Evolutionary conservation across 2,888 invertebrate genomes (phyloP), one percentile per base, ranked within the genome.

Genomic region (Tribolium freemani): DNA sequence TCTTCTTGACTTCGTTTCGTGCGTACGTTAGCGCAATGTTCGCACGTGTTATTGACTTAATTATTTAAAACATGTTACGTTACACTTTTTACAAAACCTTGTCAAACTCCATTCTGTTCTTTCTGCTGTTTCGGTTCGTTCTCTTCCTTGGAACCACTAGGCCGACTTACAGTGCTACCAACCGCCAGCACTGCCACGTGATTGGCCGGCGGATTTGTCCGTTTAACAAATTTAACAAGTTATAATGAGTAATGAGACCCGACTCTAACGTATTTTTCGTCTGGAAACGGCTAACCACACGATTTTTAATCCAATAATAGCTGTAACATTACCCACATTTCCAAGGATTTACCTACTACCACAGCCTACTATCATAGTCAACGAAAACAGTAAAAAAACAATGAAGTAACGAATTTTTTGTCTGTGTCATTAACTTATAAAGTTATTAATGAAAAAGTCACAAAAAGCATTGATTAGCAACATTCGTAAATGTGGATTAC

Each of bases 51-150:
- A 48, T 48, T 26, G 10, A 60, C 30, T 60, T 60, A 11, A 46
- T 46, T 63, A 51, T 50, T 63, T 51, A 26, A 63, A 63, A 63
- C 63, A 38, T 63, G 63, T 63, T 63, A 53, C 50, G 63, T 63
- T 63, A 63, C 63, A 50, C 38, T 51, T 63, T 63, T 50, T 31
- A 63, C 63, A 26, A 63, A 63, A 63, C 63, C 50, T 51, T 50
- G 63, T 63, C 63, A 38, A 60, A 63, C 63, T 51, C 63, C 63
- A 63, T 63, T 63, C 63, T 63, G 16, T 16, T 16, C 16, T 16
- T 38, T 63, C 63, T 51, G 63, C 61, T 61, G 26, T 26, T 38
- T 38, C 38, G 38, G 8, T 38, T 38, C 38, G 38, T 38, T 38
- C 38, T 38, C 38, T 38, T 38, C 38, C 38, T 38, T 38, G 38